phyloP scores from a whole-genome alignment of 2,113 vertebrate genomes.

The Dipodomys spectabilis region DNA sequence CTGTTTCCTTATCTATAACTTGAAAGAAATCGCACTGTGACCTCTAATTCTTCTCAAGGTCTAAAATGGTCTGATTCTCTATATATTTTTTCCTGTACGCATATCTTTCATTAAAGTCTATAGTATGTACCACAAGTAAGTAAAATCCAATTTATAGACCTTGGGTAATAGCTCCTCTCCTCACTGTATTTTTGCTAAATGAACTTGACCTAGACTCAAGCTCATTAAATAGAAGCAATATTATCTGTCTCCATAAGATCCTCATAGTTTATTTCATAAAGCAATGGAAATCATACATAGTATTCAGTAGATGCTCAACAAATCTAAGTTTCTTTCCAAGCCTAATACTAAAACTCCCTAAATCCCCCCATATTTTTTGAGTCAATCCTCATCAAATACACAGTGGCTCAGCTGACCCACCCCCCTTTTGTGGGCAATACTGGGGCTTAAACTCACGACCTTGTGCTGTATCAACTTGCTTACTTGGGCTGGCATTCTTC shows the following conservation, averaged over 20 bases:
- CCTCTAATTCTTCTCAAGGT: slow-evolving; percentile 47
- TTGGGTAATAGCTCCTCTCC: neutral
- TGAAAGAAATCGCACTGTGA: slow-evolving; percentile 32
- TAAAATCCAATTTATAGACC: slow-evolving; percentile 32
- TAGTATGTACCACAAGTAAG: neutral
- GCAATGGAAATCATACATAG: neutral
- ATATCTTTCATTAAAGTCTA: slow-evolving; percentile 29
- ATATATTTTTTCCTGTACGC: slow-evolving; percentile 41
- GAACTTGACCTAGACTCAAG: slow-evolving; percentile 25
- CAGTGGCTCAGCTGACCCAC: neutral
- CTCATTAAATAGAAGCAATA: neutral
- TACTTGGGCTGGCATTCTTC: no score
- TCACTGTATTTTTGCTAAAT: neutral
- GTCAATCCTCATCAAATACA: neutral
- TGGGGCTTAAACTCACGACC: no score
- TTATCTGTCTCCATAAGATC: slow-evolving; percentile 2
- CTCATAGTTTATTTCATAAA: neutral
- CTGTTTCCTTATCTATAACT: slow-evolving; percentile 59
- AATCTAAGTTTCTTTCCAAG: neutral
- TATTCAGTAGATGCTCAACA: neutral
- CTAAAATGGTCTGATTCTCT: slow-evolving; percentile 28
- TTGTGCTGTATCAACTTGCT: no score
- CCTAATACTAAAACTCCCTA: neutral
- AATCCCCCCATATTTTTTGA: neutral
- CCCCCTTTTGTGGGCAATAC: neutral